Conservation (phyloP, 2,888 invertebrate genomes). For the Horisme vitalbata region DNA sequence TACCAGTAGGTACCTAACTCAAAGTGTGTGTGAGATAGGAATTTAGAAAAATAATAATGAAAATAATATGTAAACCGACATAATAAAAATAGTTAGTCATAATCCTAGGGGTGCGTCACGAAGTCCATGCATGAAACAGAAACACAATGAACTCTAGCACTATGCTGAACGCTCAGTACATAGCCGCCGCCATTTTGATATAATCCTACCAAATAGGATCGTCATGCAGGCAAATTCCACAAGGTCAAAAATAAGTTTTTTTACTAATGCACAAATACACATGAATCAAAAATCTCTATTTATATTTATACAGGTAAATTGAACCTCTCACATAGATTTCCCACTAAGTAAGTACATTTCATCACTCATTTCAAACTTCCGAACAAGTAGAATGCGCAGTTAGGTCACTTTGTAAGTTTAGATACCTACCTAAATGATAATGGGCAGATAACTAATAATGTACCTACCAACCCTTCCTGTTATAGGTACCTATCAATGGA, state of each 20-base stretch:
- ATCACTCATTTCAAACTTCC: no score
- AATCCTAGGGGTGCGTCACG: conserved; percentile 37
- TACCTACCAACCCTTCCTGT: background rate
- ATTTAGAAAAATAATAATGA: no score
- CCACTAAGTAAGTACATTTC: no score
- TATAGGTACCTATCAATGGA: background rate
- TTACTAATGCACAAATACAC: conserved; percentile 11
- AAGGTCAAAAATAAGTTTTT: conserved; percentile 21
- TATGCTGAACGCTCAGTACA: conserved; percentile 17
- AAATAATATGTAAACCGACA: background rate
- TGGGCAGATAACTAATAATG: background rate
- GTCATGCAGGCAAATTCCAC: conserved; percentile 27
- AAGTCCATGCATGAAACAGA: no score
- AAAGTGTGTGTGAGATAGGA: no score
- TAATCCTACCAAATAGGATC: conserved; percentile 56
- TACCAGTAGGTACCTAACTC: background rate
- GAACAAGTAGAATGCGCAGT: no score
- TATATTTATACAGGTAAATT: background rate
- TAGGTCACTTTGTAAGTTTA: no score
- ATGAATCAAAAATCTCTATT: conserved; percentile 4
- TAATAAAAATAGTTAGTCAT: background rate
- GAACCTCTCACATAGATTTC: no score
- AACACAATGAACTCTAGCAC: conserved; percentile 33
- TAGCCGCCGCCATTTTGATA: conserved; percentile 56
- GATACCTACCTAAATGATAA: no score